These are phyloP conservation scores for Chorisops tibialis DNA, from an alignment of 2,888 invertebrate species.

Conservation along the genomic window DNA sequence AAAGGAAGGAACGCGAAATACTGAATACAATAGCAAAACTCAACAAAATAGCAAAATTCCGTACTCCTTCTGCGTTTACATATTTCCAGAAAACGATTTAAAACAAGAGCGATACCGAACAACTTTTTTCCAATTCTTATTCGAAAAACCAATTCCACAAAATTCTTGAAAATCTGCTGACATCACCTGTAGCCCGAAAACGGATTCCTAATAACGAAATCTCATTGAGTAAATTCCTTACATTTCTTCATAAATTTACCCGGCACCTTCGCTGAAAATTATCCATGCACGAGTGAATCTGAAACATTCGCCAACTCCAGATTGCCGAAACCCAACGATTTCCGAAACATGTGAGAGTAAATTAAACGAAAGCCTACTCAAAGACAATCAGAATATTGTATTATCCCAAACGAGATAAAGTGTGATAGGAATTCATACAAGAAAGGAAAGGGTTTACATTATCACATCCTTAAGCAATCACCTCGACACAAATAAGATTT, in stretches of 20 bases:
- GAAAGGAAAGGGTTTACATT: neutral
- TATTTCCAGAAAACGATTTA: too few relatives aligned
- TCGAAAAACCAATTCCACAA: neutral
- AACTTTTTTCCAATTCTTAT: too few relatives aligned
- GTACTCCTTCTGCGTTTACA: too few relatives aligned
- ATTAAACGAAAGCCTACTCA: slow-evolving; percentile 10
- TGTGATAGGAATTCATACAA: slow-evolving; percentile 5
- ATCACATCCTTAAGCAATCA: neutral
- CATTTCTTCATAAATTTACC: neutral
- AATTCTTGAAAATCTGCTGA: neutral
- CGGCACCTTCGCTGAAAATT: neutral
- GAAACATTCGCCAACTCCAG: neutral
- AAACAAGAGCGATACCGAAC: too few relatives aligned
- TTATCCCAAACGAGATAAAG: slow-evolving; percentile 16
- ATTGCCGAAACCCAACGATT: slow-evolving; percentile 7
- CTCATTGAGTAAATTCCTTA: neutral
- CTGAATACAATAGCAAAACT: too few relatives aligned
- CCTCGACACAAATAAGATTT: too few relatives aligned
- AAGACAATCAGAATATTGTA: slow-evolving; percentile 11
- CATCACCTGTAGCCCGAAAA: neutral
- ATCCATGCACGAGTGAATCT: slow-evolving; percentile 2
- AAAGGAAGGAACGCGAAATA: too few relatives aligned
- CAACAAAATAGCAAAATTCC: too few relatives aligned
- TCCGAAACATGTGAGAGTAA: slow-evolving; percentile 1
- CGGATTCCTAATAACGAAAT: neutral